Percentiles rank a stretch among this genome's conserved stretches.
These are phyloP conservation scores for Podarcis lilfordi DNA, from an alignment of 2,797 vertebrate genomes.

Conservation along the genomic window DNA sequence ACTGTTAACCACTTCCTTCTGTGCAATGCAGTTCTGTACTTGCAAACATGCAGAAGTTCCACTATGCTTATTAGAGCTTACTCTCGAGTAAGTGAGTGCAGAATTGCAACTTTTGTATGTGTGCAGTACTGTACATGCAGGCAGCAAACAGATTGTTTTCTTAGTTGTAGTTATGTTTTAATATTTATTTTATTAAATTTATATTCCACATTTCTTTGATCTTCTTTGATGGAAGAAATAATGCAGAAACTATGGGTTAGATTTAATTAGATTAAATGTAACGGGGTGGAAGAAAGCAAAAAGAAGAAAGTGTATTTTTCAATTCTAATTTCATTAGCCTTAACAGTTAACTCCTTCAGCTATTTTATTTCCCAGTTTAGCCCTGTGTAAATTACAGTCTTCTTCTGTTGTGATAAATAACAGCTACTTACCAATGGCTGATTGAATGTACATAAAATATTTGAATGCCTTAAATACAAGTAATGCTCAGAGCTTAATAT, in stretches of 20 bases:
- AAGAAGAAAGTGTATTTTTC: neutral
- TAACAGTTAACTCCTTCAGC: neutral
- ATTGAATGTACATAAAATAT: neutral
- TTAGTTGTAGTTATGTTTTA: too few species aligned
- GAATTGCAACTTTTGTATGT: neutral
- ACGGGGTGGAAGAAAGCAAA: neutral
- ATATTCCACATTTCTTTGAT: too few species aligned
- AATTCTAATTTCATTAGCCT: neutral
- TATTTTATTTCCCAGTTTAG: neutral
- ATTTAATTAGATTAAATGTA: neutral
- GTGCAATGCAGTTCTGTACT: neutral
- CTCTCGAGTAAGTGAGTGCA: neutral
- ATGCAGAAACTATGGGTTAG: neutral
- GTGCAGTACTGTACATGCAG: neutral
- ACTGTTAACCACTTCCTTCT: neutral
- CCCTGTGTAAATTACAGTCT: neutral
- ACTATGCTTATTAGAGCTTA: neutral
- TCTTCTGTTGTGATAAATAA: neutral
- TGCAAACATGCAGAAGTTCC: neutral
- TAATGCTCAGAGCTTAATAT: neutral
- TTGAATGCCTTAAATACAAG: conserved; percentile 6
- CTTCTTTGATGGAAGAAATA: too few species aligned
- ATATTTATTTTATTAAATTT: too few species aligned
- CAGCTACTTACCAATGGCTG: neutral
- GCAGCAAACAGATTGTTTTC: neutral